A percentile compares a stretch with the other conserved stretches of the same genome.
These are phyloP conservation scores for Amazona guildingii DNA, from an alignment of 2,113 vertebrate genomes.

Conservation along the genomic window DNA sequence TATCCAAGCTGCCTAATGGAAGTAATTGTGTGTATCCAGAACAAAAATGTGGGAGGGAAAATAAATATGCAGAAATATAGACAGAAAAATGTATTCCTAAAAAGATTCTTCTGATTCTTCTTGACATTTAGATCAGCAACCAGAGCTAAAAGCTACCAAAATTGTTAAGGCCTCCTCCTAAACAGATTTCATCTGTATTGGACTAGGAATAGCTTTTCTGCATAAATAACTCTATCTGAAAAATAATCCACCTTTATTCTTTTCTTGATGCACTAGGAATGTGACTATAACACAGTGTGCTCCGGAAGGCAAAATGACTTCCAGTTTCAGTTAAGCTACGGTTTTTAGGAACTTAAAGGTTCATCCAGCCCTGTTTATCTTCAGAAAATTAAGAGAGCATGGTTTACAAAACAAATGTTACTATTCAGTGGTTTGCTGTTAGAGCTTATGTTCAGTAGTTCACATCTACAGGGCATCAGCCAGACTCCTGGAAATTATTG, in stretches of 20 bases:
- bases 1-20: constrained; percentile 45
- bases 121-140: not conserved
- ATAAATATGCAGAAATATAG: not conserved
- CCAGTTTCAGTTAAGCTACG: not conserved
- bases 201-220: not conserved
- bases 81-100: not conserved
- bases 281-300: not conserved
- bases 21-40: constrained; percentile 30
- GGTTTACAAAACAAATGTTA: constrained; percentile 7
- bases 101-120: not conserved
- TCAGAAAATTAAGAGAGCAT: not conserved
- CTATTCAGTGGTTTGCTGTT: not conserved
- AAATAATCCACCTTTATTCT: not conserved
- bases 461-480: not conserved
- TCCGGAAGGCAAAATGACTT: not conserved
- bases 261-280: not conserved
- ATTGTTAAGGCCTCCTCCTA: not conserved
- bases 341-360: not conserved
- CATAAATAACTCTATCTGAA: not conserved
- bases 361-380: not conserved
- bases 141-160: not conserved
- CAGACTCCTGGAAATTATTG: constrained; percentile 17
- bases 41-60: not conserved
- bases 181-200: not conserved
- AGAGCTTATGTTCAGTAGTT: not conserved